These are phyloP conservation scores for Paedocypris micromegethes DNA, from an alignment of 2,797 vertebrate species.

Conservation along the genomic window DNA sequence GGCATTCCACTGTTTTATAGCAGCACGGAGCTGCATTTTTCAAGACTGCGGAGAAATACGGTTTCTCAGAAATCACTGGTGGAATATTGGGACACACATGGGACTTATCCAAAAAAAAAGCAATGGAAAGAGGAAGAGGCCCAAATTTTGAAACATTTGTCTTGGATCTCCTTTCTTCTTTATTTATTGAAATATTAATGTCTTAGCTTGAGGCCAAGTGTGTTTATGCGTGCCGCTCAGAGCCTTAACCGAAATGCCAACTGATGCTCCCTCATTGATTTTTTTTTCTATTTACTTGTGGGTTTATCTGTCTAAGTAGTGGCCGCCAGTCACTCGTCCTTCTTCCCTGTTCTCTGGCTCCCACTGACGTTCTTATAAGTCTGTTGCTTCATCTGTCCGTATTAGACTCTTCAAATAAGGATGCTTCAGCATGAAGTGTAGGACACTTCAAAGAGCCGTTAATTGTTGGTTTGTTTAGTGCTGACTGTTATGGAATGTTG, in stretches of 20 bases:
- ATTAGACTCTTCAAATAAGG: constrained; percentile 19
- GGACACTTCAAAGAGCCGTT: constrained; percentile 41
- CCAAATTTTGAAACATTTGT: constrained; percentile 51
- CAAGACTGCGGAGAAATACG: constrained; percentile 43
- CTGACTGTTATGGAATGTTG: constrained; percentile 10
- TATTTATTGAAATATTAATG: constrained; percentile 60
- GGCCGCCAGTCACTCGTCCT: constrained; percentile 25
- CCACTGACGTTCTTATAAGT: constrained; percentile 2
- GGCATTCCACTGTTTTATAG: constrained; percentile 50
- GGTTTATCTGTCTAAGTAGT: constrained; percentile 49
- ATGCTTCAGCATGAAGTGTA: constrained; percentile 11
- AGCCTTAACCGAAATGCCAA: constrained; percentile 39
- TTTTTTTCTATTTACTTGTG: constrained; percentile 28
- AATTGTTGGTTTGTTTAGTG: constrained; percentile 45
- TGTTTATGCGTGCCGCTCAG: constrained; percentile 50
- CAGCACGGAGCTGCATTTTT: constrained; percentile 36
- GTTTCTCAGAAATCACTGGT: constrained; percentile 32
- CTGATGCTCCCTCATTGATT: constrained; percentile 48
- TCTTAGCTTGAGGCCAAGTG: constrained; percentile 52
- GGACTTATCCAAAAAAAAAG: constrained; percentile 40
- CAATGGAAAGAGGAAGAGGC: constrained; percentile 36
- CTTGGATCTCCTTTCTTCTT: constrained; percentile 54
- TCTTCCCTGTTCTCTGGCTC: constrained; percentile 24
- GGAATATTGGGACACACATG: constrained; percentile 46
- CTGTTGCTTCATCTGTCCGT: constrained; percentile 16